These are phyloP conservation scores for Heliothis virescens DNA, from an alignment of 1,140 invertebrate species.

Conservation along the genomic window DNA sequence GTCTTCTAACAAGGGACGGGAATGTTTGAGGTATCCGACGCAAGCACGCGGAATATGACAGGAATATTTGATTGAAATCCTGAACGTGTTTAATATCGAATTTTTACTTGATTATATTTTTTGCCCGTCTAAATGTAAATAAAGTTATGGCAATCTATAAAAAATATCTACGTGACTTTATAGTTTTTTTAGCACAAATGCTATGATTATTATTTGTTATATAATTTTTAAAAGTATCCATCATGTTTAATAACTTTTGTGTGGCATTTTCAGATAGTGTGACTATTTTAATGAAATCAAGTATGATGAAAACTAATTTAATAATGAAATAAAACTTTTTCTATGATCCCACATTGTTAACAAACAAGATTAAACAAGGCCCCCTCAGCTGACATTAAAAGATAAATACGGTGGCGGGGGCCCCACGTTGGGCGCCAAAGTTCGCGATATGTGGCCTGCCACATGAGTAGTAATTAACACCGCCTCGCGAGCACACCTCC, in stretches of 20 bases:
- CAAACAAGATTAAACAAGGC: slow-evolving; percentile 59
- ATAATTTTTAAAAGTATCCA: neutral
- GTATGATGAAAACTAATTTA: slow-evolving; percentile 38
- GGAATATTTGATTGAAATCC: slow-evolving; percentile 79
- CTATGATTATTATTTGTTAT: neutral
- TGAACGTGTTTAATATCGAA: slow-evolving; percentile 71
- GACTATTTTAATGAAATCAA: slow-evolving; percentile 13
- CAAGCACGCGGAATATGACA: slow-evolving; percentile 70
- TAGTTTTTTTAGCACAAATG: neutral
- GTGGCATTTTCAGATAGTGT: neutral
- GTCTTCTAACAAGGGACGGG: slow-evolving; percentile 73
- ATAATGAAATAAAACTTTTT: slow-evolving; percentile 48
- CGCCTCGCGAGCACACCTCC: slow-evolving; percentile 60
- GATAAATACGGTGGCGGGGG: slow-evolving; percentile 68
- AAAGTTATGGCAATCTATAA: neutral
- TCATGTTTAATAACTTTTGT: too few relatives aligned
- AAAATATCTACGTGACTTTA: slow-evolving; percentile 2
- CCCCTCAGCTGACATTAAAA: slow-evolving; percentile 68
- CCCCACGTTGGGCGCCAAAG: slow-evolving; percentile 75
- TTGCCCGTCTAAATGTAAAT: slow-evolving; percentile 46
- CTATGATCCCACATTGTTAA: slow-evolving; percentile 49
- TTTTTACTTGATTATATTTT: slow-evolving; percentile 54
- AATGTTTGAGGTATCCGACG: slow-evolving; percentile 76
- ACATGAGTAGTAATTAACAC: slow-evolving; percentile 84
- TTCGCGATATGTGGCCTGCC: slow-evolving; percentile 78